phyloP scores from a whole-genome alignment of 2,113 vertebrate species.

The Megaptera novaeangliae region DNA sequence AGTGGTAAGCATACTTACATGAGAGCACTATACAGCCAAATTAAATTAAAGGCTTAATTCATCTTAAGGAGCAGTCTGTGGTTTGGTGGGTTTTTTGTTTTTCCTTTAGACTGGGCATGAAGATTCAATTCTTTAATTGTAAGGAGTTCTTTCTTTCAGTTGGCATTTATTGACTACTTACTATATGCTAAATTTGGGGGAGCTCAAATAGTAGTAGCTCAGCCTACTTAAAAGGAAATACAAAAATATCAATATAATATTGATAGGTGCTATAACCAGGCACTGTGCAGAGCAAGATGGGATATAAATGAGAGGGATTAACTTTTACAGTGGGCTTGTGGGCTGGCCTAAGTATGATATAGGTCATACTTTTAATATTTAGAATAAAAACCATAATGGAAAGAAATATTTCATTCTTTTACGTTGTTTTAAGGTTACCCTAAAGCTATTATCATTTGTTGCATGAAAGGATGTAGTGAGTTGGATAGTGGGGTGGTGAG shows the following conservation, averaged over 20 bases:
- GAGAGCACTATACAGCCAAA: background rate
- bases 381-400: background rate
- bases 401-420: background rate
- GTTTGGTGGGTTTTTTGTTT: background rate
- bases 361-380: background rate
- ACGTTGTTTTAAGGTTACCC: background rate
- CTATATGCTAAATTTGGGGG: background rate
- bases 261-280: background rate
- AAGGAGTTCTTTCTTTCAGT: background rate
- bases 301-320: background rate
- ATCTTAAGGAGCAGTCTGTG: background rate
- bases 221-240: background rate
- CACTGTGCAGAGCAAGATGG: background rate
- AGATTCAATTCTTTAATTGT: background rate
- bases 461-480: background rate
- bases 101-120: background rate
- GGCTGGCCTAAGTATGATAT: background rate
- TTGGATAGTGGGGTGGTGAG: background rate
- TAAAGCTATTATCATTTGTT: background rate
- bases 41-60: constrained; percentile 16
- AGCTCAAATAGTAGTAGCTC: background rate
- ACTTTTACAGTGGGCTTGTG: background rate
- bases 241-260: background rate
- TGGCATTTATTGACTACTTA: constrained; percentile 22
- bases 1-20: background rate